These are phyloP conservation scores for Campylomormyrus tamandua DNA, from an alignment of 2,113 vertebrate genomes.

Conservation along the genomic window DNA sequence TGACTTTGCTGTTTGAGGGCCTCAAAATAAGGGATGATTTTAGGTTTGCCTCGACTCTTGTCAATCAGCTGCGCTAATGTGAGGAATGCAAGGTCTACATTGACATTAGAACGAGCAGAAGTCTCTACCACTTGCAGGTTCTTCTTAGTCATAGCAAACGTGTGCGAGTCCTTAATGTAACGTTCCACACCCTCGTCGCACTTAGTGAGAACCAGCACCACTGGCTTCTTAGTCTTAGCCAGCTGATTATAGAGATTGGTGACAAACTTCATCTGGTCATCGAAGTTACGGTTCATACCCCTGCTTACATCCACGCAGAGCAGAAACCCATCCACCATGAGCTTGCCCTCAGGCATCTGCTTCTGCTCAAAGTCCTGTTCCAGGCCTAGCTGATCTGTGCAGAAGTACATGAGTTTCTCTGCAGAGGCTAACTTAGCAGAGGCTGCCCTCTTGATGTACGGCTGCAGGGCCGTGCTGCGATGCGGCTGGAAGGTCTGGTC, in stretches of 20 bases:
- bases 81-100: slow-evolving; percentile 86
- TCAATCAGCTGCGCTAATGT: slow-evolving; percentile 89
- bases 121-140: slow-evolving; percentile 96
- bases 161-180: slow-evolving; percentile 90
- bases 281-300: slow-evolving; percentile 95
- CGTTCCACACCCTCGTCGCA: slow-evolving; percentile 96
- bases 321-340: slow-evolving; percentile 84
- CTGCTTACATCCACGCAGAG: slow-evolving; percentile 88
- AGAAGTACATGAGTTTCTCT: slow-evolving; percentile 98
- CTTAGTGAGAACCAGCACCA: slow-evolving; percentile 86
- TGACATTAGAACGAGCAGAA: slow-evolving; percentile 91
- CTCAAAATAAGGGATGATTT: slow-evolving; percentile 94
- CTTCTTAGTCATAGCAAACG: slow-evolving; percentile 89
- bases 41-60: slow-evolving; percentile 80
- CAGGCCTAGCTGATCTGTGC: slow-evolving; percentile 92
- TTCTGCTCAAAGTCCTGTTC: slow-evolving; percentile 99
- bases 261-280: slow-evolving; percentile 93
- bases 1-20: slow-evolving; percentile 95
- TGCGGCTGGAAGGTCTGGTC: slow-evolving; percentile 97
- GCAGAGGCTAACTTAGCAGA: slow-evolving; percentile 89
- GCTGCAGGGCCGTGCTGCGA: slow-evolving; percentile 89
- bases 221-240: slow-evolving; percentile 89
- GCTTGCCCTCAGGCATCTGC: slow-evolving; percentile 96
- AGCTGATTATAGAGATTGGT: slow-evolving; percentile 89
- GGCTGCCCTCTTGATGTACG: slow-evolving; percentile 90